These are phyloP conservation scores for Smithornis capensis DNA, from an alignment of 2,113 vertebrate genomes.

Conservation along the genomic window DNA sequence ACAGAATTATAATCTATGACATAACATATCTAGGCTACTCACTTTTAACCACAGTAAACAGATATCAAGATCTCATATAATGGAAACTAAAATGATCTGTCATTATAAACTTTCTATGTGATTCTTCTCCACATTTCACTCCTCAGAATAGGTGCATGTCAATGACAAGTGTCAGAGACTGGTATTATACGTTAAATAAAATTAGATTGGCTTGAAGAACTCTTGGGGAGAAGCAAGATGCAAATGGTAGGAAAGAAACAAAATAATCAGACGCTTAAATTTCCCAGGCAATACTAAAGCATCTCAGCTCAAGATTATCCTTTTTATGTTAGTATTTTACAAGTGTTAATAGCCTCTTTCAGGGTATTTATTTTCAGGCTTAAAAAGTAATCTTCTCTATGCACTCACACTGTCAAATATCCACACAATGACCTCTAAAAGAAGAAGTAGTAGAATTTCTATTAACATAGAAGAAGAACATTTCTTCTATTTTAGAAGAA, in stretches of 20 bases:
- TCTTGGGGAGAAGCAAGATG: background rate
- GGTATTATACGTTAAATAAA: background rate
- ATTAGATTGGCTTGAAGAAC: background rate
- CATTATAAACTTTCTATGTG: fast-evolving
- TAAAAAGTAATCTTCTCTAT: background rate
- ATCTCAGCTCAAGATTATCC: constrained; percentile 5
- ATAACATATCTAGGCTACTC: background rate
- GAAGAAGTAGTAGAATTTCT: background rate
- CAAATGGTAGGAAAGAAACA: background rate
- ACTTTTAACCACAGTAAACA: background rate
- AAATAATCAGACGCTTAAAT: background rate
- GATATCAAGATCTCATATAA: background rate
- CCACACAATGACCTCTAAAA: background rate
- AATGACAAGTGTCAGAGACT: background rate
- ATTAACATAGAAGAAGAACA: background rate
- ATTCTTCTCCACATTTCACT: background rate
- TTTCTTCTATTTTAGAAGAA: background rate
- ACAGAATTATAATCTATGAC: background rate
- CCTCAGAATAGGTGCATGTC: background rate
- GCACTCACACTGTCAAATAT: background rate
- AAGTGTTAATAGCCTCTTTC: constrained; percentile 1
- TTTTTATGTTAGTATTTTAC: background rate
- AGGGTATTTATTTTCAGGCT: background rate
- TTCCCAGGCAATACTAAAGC: background rate
- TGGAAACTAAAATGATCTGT: background rate